Conservation (phyloP, 1,140 invertebrate genomes). For the Drosophila tsacasi region DNA sequence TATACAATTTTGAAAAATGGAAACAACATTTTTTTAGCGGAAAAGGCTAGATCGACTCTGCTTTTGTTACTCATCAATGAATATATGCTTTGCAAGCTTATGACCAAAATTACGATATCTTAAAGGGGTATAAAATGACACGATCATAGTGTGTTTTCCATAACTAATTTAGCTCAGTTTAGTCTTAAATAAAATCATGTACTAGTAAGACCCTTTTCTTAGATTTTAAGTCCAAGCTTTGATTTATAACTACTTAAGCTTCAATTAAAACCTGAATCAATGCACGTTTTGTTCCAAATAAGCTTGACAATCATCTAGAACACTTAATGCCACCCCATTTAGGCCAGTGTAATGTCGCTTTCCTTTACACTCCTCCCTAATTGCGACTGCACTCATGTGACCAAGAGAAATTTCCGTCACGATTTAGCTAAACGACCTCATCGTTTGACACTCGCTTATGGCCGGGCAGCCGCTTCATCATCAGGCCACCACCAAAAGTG, state of each 20-base stretch:
- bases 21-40: too few species aligned
- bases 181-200: neutral
- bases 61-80: too few species aligned
- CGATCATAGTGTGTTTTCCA: neutral
- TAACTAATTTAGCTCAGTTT: neutral
- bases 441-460: constrained; percentile 28
- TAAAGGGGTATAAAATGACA: too few species aligned
- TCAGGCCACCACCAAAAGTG: constrained; percentile 28
- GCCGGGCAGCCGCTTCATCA: constrained; percentile 17
- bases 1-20: too few species aligned
- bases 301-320: neutral
- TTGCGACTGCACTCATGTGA: constrained; percentile 15
- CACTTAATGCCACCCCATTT: neutral
- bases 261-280: neutral
- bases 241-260: neutral
- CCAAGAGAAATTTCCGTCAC: constrained; percentile 77
- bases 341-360: constrained; percentile 23
- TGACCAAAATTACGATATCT: too few species aligned
- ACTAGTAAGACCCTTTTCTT: too few species aligned
- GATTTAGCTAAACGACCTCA: constrained; percentile 56
- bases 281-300: neutral
- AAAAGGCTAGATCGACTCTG: too few species aligned
- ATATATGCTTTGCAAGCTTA: too few species aligned
- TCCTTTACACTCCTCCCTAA: constrained; percentile 11
- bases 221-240: too few species aligned